A percentile compares a stretch with the other conserved stretches of the same genome.
These are phyloP conservation scores for Geotrypetes seraphini DNA, from an alignment of 2,797 vertebrate species.

Conservation along the genomic window DNA sequence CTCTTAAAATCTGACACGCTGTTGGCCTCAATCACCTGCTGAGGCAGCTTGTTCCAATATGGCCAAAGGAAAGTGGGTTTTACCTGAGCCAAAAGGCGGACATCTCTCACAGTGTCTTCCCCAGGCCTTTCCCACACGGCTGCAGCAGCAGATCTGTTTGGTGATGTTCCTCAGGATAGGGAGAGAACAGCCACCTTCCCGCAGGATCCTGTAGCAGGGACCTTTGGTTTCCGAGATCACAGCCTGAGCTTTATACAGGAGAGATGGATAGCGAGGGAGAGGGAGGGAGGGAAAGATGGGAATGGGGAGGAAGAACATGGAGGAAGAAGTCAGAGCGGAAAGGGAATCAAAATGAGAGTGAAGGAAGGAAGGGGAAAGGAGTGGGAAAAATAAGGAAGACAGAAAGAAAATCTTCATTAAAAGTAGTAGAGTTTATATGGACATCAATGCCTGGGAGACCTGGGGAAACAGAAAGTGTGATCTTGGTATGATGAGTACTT, in stretches of 20 bases:
- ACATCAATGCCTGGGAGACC: too few relatives aligned
- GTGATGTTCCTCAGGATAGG: constrained; percentile 84
- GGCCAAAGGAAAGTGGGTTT: too few relatives aligned
- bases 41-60: neutral
- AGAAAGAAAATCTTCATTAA: constrained; percentile 1
- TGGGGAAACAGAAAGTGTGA: too few relatives aligned
- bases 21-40: too few relatives aligned
- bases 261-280: neutral
- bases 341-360: too few relatives aligned
- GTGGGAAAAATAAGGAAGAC: neutral
- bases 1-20: too few relatives aligned
- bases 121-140: constrained; percentile 92
- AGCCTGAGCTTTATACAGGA: constrained; percentile 66
- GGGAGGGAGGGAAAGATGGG: neutral
- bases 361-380: neutral
- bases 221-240: constrained; percentile 76
- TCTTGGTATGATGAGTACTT: too few relatives aligned
- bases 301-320: neutral
- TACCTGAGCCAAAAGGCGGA: constrained; percentile 80
- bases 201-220: constrained; percentile 75
- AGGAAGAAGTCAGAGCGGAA: neutral
- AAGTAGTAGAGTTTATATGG: neutral
- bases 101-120: constrained; percentile 75
- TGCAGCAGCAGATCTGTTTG: constrained; percentile 97
- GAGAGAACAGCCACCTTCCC: constrained; percentile 57